These are phyloP conservation scores for Scelioninae gen. 2 DNA, from an alignment of 2,888 invertebrate genomes.

Conservation along the genomic window DNA sequence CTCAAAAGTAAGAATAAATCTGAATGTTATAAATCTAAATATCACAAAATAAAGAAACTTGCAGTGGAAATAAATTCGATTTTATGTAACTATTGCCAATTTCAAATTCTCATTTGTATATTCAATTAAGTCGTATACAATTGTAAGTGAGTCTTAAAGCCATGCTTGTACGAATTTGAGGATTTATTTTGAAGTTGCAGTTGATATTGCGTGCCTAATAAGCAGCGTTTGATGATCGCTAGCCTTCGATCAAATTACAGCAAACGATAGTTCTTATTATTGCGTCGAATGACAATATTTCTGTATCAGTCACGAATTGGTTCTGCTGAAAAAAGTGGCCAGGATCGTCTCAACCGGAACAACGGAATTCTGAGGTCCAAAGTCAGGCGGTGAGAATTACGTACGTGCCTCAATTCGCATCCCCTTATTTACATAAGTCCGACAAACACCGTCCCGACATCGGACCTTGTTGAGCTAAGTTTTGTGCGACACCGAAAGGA, in stretches of 20 bases:
- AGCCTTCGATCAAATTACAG: neutral
- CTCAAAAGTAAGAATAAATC: too few species aligned
- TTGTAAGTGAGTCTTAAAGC: too few species aligned
- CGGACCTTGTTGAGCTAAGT: constrained; percentile 4
- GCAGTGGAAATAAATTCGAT: too few species aligned
- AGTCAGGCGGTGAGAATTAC: constrained; percentile 28
- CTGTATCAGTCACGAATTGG: constrained; percentile 10
- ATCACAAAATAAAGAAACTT: too few species aligned
- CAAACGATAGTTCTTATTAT: constrained; percentile 18
- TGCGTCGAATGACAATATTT: constrained; percentile 14
- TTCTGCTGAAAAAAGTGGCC: constrained; percentile 12
- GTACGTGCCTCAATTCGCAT: constrained; percentile 40
- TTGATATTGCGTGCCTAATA: too few species aligned
- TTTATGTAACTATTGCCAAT: too few species aligned
- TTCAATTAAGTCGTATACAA: too few species aligned
- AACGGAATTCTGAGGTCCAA: constrained; percentile 16
- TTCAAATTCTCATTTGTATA: too few species aligned
- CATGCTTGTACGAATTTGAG: too few species aligned
- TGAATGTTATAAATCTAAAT: too few species aligned
- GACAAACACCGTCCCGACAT: constrained; percentile 39
- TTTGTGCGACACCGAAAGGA: neutral
- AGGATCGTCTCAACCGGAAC: constrained; percentile 7
- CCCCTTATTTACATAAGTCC: constrained; percentile 39
- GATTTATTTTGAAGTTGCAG: too few species aligned
- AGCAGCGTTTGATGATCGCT: too few species aligned